Percentiles rank a stretch among this genome's conserved stretches.
Evolutionary conservation across 2,113 vertebrate species (phyloP).

Genomic region (Pelvicachromis taeniatus): DNA sequence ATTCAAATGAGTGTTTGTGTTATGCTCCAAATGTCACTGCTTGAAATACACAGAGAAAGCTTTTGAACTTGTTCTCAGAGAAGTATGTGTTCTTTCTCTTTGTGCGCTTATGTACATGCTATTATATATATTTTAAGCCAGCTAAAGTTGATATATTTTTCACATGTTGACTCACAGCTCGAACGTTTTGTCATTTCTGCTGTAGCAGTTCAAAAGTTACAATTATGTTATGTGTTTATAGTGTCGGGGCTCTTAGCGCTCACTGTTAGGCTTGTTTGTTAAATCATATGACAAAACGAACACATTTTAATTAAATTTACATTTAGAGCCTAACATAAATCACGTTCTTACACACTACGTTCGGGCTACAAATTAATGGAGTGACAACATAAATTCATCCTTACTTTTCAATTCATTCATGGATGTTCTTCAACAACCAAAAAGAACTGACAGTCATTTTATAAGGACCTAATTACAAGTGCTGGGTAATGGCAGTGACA

Average conservation of each 20-base stretch:
- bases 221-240: not conserved
- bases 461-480: not conserved
- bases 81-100: not conserved
- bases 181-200: not conserved
- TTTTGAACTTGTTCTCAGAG: conserved; percentile 17
- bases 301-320: not conserved
- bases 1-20: conserved; percentile 37
- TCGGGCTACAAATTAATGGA: not conserved
- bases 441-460: not conserved
- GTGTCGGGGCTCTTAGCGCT: not conserved
- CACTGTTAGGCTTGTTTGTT: not conserved
- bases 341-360: not conserved
- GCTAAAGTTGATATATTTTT: not conserved
- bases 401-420: not conserved
- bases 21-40: conserved; percentile 29
- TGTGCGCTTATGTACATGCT: not conserved
- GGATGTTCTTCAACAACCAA: not conserved
- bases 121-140: not conserved
- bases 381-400: not conserved
- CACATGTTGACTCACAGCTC: not conserved
- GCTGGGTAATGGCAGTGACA: not conserved
- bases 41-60: not conserved
- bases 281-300: not conserved
- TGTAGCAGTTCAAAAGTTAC: not conserved
- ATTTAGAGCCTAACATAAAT: not conserved